These are phyloP conservation scores for Endomychus coccineus DNA, from an alignment of 2,888 invertebrate species.

Conservation along the genomic window DNA sequence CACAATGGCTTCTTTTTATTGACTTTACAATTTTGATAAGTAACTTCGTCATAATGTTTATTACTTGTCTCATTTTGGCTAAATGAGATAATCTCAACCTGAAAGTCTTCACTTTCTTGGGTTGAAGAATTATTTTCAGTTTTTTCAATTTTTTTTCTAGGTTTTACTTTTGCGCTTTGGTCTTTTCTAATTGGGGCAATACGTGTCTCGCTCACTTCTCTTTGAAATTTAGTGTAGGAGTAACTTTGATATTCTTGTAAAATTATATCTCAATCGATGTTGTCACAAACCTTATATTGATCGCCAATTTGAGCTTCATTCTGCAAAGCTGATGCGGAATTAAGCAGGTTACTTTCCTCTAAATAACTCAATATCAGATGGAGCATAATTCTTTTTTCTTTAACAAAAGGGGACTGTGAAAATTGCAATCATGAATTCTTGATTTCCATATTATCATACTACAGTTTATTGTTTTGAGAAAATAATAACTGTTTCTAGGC, in stretches of 20 bases:
- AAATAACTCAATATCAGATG: conserved; percentile 64
- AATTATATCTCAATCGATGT: conserved; percentile 82
- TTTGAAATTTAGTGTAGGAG: conserved; percentile 77
- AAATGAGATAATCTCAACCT: conserved; percentile 26
- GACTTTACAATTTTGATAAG: too few species aligned
- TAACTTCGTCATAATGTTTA: not conserved
- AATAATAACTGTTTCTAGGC: too few species aligned
- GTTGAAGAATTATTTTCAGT: conserved; percentile 31
- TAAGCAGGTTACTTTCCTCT: conserved; percentile 56
- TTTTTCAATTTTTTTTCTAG: conserved; percentile 12
- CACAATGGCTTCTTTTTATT: conserved; percentile 18
- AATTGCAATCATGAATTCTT: too few species aligned
- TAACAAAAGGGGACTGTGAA: too few species aligned
- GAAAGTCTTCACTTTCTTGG: conserved; percentile 30
- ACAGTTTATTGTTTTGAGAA: too few species aligned
- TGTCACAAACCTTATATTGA: conserved; percentile 76
- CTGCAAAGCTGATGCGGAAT: conserved; percentile 57
- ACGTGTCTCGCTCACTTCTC: conserved; percentile 43
- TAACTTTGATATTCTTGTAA: conserved; percentile 84
- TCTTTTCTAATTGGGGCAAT: conserved; percentile 7
- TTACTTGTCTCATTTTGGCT: not conserved
- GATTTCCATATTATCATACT: too few species aligned
- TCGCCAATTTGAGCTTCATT: conserved; percentile 66
- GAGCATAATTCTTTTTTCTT: conserved; percentile 48
- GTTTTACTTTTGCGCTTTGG: conserved; percentile 16